Conservation (phyloP, 2,113 vertebrate species). For the Cololabis saira region DNA sequence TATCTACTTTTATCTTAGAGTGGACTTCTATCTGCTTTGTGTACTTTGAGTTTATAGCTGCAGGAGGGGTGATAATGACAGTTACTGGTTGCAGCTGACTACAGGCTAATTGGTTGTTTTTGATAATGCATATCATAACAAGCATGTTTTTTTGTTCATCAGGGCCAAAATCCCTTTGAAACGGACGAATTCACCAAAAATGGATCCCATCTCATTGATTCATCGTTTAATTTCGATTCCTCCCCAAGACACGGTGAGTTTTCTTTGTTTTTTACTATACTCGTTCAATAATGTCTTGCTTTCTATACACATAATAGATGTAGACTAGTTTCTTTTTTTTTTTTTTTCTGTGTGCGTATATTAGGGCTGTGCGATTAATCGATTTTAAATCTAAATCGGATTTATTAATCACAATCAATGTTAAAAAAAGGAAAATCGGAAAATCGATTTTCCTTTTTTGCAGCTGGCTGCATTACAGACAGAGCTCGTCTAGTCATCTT, state of each 20-base stretch:
- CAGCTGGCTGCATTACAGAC: too few species aligned
- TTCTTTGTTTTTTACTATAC: too few species aligned
- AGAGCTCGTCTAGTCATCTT: too few species aligned
- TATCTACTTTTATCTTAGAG: neutral
- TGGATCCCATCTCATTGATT: constrained; percentile 85
- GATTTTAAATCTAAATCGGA: too few species aligned
- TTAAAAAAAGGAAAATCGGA: too few species aligned
- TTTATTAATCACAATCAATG: too few species aligned
- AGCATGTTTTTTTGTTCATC: constrained; percentile 4
- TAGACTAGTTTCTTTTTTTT: neutral
- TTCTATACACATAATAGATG: neutral
- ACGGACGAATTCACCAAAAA: constrained; percentile 87
- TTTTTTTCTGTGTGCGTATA: neutral
- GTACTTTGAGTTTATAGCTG: constrained; percentile 20
- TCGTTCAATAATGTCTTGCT: neutral
- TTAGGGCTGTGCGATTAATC: too few species aligned
- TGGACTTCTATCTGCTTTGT: neutral
- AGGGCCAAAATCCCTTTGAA: constrained; percentile 96
- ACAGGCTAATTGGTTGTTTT: neutral
- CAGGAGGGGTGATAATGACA: neutral
- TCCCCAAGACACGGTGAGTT: constrained; percentile 88
- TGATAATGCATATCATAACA: constrained; percentile 1
- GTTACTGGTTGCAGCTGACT: constrained; percentile 9
- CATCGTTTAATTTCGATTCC: constrained; percentile 90
- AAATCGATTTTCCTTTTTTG: too few species aligned